Evolutionary conservation across 2,113 vertebrate genomes (phyloP).

Genomic region (Euleptes europaea): DNA sequence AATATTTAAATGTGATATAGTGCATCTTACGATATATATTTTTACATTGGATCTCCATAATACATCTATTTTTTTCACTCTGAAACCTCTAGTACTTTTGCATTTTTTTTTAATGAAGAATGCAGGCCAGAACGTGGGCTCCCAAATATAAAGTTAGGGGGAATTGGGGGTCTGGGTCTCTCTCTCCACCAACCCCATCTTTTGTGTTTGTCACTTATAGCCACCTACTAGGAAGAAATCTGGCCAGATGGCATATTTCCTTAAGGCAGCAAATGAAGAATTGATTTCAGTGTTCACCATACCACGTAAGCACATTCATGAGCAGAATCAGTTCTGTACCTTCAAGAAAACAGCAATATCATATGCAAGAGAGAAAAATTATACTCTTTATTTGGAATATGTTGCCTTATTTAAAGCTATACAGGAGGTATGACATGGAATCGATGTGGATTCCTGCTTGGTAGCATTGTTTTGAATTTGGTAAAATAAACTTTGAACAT

Average conservation of each 20-base stretch:
- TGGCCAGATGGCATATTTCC: neutral
- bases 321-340: neutral
- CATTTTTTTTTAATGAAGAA: neutral
- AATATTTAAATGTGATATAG: too few relatives aligned
- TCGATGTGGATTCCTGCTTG: neutral
- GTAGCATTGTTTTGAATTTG: neutral
- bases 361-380: neutral
- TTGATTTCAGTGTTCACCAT: neutral
- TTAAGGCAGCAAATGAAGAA: neutral
- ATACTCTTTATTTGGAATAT: conserved; percentile 18
- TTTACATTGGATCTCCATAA: too few relatives aligned
- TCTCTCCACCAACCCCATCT: neutral
- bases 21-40: too few relatives aligned
- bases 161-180: neutral
- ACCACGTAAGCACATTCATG: neutral
- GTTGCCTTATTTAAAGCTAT: conserved; percentile 5
- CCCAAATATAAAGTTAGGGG: neutral
- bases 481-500: neutral
- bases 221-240: neutral
- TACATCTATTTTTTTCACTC: too few relatives aligned
- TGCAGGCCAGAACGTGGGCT: neutral
- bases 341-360: neutral
- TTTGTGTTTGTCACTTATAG: neutral
- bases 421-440: neutral
- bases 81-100: too few relatives aligned